These are phyloP conservation scores for Sorex fumeus DNA, from an alignment of 2,113 vertebrate species.

Conservation along the genomic window DNA sequence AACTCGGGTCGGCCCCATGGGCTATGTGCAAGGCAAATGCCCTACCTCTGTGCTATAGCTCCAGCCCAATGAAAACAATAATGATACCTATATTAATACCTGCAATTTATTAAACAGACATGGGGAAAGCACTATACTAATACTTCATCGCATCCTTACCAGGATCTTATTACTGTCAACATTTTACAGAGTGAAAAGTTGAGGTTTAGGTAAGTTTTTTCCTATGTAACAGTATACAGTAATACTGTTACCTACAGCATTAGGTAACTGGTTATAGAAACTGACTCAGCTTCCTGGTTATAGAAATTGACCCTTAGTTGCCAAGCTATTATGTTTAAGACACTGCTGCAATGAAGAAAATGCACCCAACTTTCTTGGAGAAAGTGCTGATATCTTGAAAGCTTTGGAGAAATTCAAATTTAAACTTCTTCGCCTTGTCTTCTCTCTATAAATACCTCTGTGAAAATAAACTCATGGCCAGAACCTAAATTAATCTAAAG, in stretches of 20 bases:
- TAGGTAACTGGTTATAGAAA: background rate
- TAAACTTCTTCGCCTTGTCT: slow-evolving; percentile 61
- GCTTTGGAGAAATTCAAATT: slow-evolving; percentile 63
- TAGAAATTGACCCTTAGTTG: background rate
- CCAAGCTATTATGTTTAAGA: background rate
- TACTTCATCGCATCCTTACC: background rate
- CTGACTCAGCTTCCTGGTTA: background rate
- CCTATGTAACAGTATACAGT: background rate
- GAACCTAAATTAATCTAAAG: slow-evolving; percentile 79
- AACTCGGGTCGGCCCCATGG: no score
- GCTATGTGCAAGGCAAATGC: no score
- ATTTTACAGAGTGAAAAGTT: slow-evolving; percentile 3
- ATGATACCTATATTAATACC: background rate
- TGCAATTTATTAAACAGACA: background rate
- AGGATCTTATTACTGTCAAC: background rate
- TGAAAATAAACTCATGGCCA: slow-evolving; percentile 74
- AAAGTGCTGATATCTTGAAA: slow-evolving; percentile 32
- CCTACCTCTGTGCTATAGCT: no score
- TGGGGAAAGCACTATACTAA: background rate
- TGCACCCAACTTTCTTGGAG: background rate
- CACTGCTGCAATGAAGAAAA: slow-evolving; percentile 8
- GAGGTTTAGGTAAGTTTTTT: background rate
- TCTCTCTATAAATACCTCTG: slow-evolving; percentile 79
- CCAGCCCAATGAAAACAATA: background rate
- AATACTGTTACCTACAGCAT: background rate